Conservation (phyloP, 2,113 vertebrate genomes). For the Hemicordylus capensis region DNA sequence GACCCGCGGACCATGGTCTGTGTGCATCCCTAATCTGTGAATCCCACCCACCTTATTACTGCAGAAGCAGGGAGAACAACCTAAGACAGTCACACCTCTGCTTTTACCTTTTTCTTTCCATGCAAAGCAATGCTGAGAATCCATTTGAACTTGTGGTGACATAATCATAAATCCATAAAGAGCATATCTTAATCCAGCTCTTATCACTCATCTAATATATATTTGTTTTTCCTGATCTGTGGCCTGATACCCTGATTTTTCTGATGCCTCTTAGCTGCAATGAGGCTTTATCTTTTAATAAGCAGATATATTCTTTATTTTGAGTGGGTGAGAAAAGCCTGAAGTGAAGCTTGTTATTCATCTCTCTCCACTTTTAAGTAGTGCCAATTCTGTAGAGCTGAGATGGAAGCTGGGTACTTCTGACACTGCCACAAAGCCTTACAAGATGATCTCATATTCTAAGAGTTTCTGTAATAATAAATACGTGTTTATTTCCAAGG, state of each 20-base stretch:
- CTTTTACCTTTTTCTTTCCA: not conserved
- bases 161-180: not conserved
- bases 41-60: not conserved
- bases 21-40: too few species aligned
- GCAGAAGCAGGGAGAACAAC: not conserved
- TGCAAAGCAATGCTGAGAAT: not conserved
- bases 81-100: not conserved
- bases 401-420: not conserved
- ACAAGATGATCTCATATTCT: slow-evolving; percentile 20
- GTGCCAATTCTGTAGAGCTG: not conserved
- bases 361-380: not conserved
- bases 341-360: not conserved
- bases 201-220: not conserved
- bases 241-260: not conserved
- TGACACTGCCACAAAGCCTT: slow-evolving; percentile 1
- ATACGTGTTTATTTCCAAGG: slow-evolving; percentile 19
- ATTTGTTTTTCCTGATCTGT: slow-evolving; percentile 1
- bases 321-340: slow-evolving; percentile 5
- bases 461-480: slow-evolving; percentile 9
- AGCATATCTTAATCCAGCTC: slow-evolving; percentile 4
- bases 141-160: not conserved
- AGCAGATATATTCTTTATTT: not conserved
- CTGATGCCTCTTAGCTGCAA: not conserved
- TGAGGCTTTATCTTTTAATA: not conserved
- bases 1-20: too few species aligned